Evolutionary conservation across 2,888 invertebrate species (phyloP).

Genomic region (Lithodes maja): DNA sequence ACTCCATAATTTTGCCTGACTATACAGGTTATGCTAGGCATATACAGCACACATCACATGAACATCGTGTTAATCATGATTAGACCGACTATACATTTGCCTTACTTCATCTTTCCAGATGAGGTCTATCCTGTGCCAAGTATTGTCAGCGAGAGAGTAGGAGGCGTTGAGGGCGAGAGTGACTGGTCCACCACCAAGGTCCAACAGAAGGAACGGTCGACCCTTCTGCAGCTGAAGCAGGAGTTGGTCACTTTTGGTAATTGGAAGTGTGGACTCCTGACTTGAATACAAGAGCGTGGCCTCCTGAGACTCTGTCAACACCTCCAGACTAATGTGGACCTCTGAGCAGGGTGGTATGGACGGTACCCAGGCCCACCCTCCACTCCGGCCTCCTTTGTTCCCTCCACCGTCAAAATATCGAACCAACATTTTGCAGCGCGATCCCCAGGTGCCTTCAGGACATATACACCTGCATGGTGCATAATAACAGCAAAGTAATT

Average conservation of each 20-base stretch:
- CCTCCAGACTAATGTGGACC: slow-evolving; percentile 86
- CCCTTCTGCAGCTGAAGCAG: slow-evolving; percentile 90
- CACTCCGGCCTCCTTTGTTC: slow-evolving; percentile 15
- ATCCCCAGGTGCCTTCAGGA: slow-evolving; percentile 85
- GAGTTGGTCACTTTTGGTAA: slow-evolving; percentile 77
- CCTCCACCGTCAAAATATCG: slow-evolving; percentile 44
- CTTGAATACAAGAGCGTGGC: slow-evolving; percentile 87
- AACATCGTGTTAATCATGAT: background rate
- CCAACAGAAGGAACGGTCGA: slow-evolving; percentile 86
- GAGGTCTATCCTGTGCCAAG: slow-evolving; percentile 91
- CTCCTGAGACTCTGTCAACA: slow-evolving; percentile 84
- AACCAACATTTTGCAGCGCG: slow-evolving; percentile 80
- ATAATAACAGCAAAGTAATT: no score
- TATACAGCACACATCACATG: background rate
- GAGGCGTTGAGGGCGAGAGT: slow-evolving; percentile 78
- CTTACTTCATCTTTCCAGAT: slow-evolving; percentile 78
- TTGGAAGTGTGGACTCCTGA: background rate
- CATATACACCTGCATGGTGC: slow-evolving; percentile 83
- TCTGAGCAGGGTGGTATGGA: slow-evolving; percentile 90
- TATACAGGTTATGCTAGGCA: no score
- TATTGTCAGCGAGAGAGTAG: slow-evolving; percentile 84
- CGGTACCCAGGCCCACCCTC: slow-evolving; percentile 89
- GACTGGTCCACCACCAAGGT: slow-evolving; percentile 90
- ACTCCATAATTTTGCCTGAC: no score
- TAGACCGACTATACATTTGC: background rate